These are phyloP conservation scores for Apamea anceps DNA, from an alignment of 2,888 invertebrate species.

Conservation along the genomic window DNA sequence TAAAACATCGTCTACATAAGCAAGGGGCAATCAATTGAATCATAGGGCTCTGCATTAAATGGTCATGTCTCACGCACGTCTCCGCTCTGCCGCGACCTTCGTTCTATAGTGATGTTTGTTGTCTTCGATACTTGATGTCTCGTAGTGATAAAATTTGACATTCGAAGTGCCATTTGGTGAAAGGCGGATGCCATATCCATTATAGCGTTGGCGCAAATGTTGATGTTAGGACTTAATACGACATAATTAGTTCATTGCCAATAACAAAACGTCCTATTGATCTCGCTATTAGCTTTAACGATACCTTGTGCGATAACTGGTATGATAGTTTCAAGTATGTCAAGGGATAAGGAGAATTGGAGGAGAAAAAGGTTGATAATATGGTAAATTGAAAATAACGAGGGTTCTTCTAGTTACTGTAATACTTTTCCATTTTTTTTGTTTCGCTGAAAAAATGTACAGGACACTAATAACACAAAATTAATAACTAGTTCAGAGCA, in stretches of 20 bases:
- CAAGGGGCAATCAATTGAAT: constrained; percentile 53
- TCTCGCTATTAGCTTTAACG: background rate
- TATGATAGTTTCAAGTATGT: background rate
- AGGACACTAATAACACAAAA: background rate
- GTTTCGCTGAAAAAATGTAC: background rate
- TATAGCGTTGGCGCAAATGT: background rate
- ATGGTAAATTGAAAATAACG: background rate
- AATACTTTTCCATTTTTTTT: background rate
- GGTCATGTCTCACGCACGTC: constrained; percentile 64
- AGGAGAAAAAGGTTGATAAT: background rate
- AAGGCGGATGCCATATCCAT: constrained; percentile 22
- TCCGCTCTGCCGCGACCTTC: constrained; percentile 54
- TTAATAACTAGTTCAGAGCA: background rate
- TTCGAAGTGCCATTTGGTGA: constrained; percentile 37
- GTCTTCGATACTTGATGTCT: constrained; percentile 52
- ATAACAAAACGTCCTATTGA: background rate
- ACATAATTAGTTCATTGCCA: constrained; percentile 19
- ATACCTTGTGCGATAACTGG: background rate
- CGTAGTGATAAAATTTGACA: constrained; percentile 41
- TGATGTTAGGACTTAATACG: background rate
- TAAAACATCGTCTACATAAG: constrained; percentile 7
- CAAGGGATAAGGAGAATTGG: background rate
- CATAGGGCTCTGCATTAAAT: constrained; percentile 53
- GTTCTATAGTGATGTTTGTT: constrained; percentile 59
- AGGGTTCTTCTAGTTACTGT: background rate